phyloP scores from a whole-genome alignment of 2,797 vertebrate genomes.

The Smutsia gigantea region DNA sequence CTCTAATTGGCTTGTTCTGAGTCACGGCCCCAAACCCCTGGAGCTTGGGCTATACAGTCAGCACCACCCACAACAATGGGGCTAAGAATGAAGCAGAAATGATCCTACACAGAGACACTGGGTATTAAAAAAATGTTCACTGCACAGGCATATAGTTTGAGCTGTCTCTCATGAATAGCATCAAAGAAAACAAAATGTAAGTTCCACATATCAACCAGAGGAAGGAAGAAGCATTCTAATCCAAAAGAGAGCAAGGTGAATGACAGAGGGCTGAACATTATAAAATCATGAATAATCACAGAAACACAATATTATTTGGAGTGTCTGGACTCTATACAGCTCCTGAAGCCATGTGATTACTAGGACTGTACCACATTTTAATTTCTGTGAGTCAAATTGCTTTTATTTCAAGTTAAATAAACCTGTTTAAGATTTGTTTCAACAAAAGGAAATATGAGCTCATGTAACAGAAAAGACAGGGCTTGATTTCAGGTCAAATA shows the following conservation, averaged over 20 bases:
- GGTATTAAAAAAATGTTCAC: not conserved
- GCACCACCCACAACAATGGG: not conserved
- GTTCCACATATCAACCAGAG: not conserved
- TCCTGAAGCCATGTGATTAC: not conserved
- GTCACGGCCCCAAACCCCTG: not conserved
- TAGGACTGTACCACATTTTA: not conserved
- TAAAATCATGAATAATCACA: not conserved
- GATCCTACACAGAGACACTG: not conserved
- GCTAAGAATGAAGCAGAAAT: not conserved
- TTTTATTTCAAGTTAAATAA: not conserved
- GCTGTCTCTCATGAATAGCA: not conserved
- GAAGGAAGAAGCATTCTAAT: slow-evolving; percentile 18
- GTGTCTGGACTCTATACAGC: not conserved
- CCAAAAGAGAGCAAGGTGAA: not conserved
- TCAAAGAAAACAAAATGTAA: not conserved
- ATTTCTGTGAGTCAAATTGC: not conserved
- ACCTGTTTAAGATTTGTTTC: not conserved
- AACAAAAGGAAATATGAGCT: slow-evolving; percentile 28
- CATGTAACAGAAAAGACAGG: not conserved
- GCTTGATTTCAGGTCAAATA: not conserved
- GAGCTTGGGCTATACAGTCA: not conserved
- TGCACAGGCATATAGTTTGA: not conserved
- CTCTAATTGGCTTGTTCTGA: not conserved
- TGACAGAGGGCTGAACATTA: not conserved
- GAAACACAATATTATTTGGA: not conserved